phyloP scores from a whole-genome alignment of 2,888 invertebrate genomes.

The Hirtodrosophila alboralis region DNA sequence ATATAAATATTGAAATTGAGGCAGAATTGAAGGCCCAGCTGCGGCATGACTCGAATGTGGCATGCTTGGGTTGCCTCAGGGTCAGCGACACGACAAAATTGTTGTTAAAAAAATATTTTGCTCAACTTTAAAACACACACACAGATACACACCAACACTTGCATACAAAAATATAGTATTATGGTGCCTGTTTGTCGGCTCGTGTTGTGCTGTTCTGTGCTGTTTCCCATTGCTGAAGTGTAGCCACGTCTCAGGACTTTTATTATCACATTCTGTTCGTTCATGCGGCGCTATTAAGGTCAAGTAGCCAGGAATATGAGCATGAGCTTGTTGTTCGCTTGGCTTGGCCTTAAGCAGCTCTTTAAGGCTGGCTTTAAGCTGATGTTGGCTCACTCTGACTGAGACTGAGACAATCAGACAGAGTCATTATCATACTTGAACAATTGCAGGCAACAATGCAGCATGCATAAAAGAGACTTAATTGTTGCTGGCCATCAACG shows the following conservation, averaged over 20 bases:
- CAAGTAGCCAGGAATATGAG: slow-evolving; percentile 29
- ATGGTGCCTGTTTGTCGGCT: slow-evolving; percentile 31
- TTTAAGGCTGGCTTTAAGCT: slow-evolving; percentile 25
- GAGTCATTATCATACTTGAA: slow-evolving; percentile 76
- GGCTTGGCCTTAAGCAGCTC: slow-evolving; percentile 11
- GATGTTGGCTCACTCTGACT: neutral
- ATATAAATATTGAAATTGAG: slow-evolving; percentile 4
- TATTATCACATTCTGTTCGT: slow-evolving; percentile 33
- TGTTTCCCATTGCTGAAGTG: slow-evolving; percentile 3
- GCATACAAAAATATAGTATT: slow-evolving; percentile 10
- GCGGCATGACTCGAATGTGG: slow-evolving; percentile 19
- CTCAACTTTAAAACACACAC: slow-evolving; percentile 33
- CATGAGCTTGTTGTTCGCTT: slow-evolving; percentile 1
- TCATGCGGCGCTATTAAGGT: slow-evolving; percentile 45
- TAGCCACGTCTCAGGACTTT: slow-evolving; percentile 25
- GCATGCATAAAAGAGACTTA: slow-evolving; percentile 75
- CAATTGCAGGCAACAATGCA: slow-evolving; percentile 62
- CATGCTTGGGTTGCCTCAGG: slow-evolving; percentile 15
- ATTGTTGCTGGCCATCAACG: slow-evolving; percentile 72
- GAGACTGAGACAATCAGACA: slow-evolving; percentile 15
- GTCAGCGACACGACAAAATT: too few relatives aligned
- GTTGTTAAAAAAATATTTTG: slow-evolving; percentile 18
- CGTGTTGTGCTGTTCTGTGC: slow-evolving; percentile 1
- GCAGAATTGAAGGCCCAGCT: slow-evolving; percentile 29
- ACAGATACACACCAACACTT: slow-evolving; percentile 8